Evolutionary conservation across 1,140 invertebrate species (phyloP).

Genomic region (Drosophila kurseongensis): DNA sequence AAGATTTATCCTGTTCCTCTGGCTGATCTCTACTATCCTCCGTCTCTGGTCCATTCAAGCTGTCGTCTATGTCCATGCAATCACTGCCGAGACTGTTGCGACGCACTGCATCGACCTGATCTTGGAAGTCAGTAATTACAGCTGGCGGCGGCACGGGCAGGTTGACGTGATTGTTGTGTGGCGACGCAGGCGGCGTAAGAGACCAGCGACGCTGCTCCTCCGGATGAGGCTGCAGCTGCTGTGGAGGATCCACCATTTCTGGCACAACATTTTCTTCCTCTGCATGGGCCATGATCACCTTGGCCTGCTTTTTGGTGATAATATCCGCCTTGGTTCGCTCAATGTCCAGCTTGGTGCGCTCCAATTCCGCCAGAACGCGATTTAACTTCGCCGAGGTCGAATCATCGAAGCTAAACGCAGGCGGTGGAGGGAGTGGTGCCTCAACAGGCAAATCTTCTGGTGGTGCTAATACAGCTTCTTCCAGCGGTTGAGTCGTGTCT

Average conservation of each 20-base stretch:
- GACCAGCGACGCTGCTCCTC: conserved; percentile 66
- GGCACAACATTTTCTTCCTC: conserved; percentile 13
- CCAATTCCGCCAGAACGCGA: conserved; percentile 66
- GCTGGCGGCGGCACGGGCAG: conserved; percentile 9
- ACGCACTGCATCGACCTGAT: conserved; percentile 30
- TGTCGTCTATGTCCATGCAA: conserved; percentile 71
- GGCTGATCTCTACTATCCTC: conserved; percentile 8
- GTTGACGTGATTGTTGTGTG: conserved; percentile 57
- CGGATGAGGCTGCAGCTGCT: conserved; percentile 8
- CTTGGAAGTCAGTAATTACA: conserved; percentile 27
- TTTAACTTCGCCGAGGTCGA: conserved; percentile 48
- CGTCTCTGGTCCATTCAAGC: conserved; percentile 21
- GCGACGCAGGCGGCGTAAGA: conserved; percentile 74
- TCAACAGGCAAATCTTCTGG: not conserved
- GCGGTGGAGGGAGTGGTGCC: not conserved
- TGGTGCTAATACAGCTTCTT: conserved; percentile 14
- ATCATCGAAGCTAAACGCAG: conserved; percentile 26
- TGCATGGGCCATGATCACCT: conserved; percentile 12
- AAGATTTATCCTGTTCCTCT: not conserved
- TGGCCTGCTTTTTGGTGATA: conserved; percentile 46
- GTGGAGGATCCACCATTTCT: conserved; percentile 7
- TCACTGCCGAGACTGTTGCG: conserved; percentile 68
- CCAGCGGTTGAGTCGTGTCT: conserved; percentile 19
- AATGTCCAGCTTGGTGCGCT: conserved; percentile 76
- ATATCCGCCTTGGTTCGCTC: conserved; percentile 66